phyloP scores from a whole-genome alignment of 2,113 vertebrate genomes.

The Spermophilus dauricus region DNA sequence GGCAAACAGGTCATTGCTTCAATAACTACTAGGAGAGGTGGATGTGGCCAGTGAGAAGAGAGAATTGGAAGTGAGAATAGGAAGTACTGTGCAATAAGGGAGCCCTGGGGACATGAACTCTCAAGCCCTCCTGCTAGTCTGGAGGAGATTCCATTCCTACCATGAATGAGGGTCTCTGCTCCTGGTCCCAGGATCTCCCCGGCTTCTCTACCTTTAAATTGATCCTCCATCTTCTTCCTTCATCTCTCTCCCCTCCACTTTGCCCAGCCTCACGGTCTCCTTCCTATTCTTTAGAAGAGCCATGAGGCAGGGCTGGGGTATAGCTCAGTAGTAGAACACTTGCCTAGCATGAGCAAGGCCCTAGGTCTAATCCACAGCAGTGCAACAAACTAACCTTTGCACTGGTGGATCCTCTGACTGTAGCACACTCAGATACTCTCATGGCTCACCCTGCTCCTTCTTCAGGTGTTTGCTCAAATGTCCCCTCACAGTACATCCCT shows the following conservation, averaged over 20 bases:
- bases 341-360: not conserved
- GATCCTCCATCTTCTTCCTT: not conserved
- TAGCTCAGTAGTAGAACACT: not conserved
- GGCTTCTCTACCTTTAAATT: not conserved
- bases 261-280: not conserved
- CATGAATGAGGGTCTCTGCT: not conserved
- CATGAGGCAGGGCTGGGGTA: not conserved
- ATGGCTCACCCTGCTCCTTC: not conserved
- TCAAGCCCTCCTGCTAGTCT: not conserved
- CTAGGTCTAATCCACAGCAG: not conserved
- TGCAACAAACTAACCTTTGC: not conserved
- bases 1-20: not conserved
- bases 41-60: no score
- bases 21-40: not conserved
- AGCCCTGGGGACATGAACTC: no score
- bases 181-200: not conserved
- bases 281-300: not conserved
- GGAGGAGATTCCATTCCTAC: not conserved
- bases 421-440: not conserved
- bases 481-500: not conserved
- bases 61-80: not conserved
- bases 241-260: not conserved
- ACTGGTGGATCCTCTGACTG: not conserved
- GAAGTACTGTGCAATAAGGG: not conserved
- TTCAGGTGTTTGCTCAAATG: not conserved